Evolutionary conservation across 1,140 invertebrate genomes (phyloP).

Genomic region (Pinna nobilis): DNA sequence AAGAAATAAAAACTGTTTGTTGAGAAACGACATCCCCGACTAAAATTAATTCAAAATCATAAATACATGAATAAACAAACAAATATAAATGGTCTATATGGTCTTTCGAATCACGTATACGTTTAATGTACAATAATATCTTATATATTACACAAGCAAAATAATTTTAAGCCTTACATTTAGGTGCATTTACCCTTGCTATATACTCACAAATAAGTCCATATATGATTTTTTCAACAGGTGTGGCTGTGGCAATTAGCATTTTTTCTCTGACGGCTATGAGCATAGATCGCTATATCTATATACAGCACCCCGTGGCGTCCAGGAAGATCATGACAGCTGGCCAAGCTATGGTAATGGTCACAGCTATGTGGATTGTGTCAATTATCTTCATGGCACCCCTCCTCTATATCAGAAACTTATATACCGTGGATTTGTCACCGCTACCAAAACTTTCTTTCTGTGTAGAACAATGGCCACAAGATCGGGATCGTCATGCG

Average conservation of each 20-base stretch:
- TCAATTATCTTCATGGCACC: slow-evolving; percentile 82
- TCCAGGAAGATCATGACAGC: slow-evolving; percentile 76
- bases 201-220: too few relatives aligned
- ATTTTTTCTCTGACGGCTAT: slow-evolving; percentile 88
- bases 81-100: too few relatives aligned
- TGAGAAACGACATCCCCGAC: too few relatives aligned
- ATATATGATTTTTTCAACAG: too few relatives aligned
- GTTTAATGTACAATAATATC: too few relatives aligned
- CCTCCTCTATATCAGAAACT: slow-evolving; percentile 78
- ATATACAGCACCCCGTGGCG: slow-evolving; percentile 83
- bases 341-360: slow-evolving; percentile 78
- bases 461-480: slow-evolving; percentile 78
- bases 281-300: slow-evolving; percentile 86
- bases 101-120: too few relatives aligned
- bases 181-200: too few relatives aligned
- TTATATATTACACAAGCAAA: too few relatives aligned
- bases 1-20: too few relatives aligned
- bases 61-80: too few relatives aligned
- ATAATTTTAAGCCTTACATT: too few relatives aligned
- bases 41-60: too few relatives aligned
- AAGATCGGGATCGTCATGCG: slow-evolving; percentile 68
- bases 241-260: slow-evolving; percentile 84
- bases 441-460: slow-evolving; percentile 67
- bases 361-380: slow-evolving; percentile 81
- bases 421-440: slow-evolving; percentile 38